Conservation (phyloP, 2,888 invertebrate genomes). For the Alsophila aescularia region DNA sequence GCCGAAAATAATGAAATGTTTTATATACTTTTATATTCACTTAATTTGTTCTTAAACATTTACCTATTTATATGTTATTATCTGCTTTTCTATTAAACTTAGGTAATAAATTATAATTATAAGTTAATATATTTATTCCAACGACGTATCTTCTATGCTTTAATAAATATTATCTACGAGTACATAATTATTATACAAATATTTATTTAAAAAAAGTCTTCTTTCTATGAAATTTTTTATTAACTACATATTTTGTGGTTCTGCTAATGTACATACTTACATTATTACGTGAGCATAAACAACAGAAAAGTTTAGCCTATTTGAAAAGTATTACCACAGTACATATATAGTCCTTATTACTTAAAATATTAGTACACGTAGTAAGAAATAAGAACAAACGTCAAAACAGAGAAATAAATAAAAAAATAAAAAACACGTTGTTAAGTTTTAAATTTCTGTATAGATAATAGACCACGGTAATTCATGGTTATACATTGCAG, state of each 20-base stretch:
- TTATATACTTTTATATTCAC: constrained; percentile 41
- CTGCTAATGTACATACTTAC: background rate
- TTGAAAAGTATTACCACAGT: no score
- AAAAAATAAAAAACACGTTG: no score
- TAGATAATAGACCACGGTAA: no score
- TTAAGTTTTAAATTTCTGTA: no score
- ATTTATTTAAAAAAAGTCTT: constrained; percentile 17
- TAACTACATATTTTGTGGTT: background rate
- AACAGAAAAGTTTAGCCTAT: background rate
- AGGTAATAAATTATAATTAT: background rate
- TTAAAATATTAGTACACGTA: no score
- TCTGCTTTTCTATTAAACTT: constrained; percentile 8
- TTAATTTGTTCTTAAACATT: constrained; percentile 13
- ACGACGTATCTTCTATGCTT: constrained; percentile 34
- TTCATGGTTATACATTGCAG: constrained; percentile 16
- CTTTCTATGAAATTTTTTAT: constrained; percentile 19
- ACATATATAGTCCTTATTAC: no score
- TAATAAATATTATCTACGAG: constrained; percentile 26
- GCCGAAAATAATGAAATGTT: constrained; percentile 53
- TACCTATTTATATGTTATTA: background rate
- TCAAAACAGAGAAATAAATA: no score
- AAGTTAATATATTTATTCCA: constrained; percentile 18
- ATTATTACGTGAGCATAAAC: background rate
- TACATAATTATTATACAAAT: constrained; percentile 4
- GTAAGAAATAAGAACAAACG: no score